Evolutionary conservation across 2,888 invertebrate genomes (phyloP).

Genomic region (Scaptomyza polygonia): DNA sequence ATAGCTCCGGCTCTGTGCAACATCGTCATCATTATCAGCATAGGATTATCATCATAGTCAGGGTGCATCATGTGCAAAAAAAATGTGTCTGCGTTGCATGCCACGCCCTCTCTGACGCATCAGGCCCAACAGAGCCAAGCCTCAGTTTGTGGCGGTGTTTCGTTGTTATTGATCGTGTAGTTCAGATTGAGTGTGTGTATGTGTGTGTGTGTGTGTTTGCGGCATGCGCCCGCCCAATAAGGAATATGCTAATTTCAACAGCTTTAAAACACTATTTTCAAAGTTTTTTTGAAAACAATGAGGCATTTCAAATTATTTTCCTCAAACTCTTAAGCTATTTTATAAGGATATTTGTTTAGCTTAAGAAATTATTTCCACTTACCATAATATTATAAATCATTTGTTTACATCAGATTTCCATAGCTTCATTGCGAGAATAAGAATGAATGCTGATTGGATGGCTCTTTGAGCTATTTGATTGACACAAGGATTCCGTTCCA

Average conservation of each 20-base stretch:
- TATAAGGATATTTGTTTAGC: not conserved
- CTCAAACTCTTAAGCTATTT: not conserved
- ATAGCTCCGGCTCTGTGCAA: slow-evolving; percentile 20
- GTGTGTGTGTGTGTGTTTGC: slow-evolving; percentile 1
- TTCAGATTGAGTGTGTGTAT: slow-evolving; percentile 24
- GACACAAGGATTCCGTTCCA: no score
- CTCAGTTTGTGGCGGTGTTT: slow-evolving; percentile 5
- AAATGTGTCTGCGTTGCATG: slow-evolving; percentile 19
- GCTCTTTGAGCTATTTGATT: no score
- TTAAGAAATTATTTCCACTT: not conserved
- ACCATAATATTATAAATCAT: not conserved
- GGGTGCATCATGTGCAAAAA: slow-evolving; percentile 42
- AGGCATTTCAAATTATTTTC: not conserved
- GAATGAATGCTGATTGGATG: not conserved
- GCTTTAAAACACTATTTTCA: not conserved
- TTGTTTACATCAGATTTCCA: not conserved
- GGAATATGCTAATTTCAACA: slow-evolving; percentile 24
- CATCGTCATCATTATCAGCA: slow-evolving; percentile 39
- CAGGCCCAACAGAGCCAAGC: slow-evolving; percentile 28
- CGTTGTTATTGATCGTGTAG: slow-evolving; percentile 53
- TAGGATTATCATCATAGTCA: slow-evolving; percentile 26
- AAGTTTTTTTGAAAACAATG: not conserved
- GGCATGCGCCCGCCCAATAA: slow-evolving; percentile 40
- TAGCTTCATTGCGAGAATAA: not conserved
- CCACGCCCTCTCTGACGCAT: slow-evolving; percentile 50